Conservation (phyloP, 2,113 vertebrate species). For the Nothobranchius kuhntae region DNA sequence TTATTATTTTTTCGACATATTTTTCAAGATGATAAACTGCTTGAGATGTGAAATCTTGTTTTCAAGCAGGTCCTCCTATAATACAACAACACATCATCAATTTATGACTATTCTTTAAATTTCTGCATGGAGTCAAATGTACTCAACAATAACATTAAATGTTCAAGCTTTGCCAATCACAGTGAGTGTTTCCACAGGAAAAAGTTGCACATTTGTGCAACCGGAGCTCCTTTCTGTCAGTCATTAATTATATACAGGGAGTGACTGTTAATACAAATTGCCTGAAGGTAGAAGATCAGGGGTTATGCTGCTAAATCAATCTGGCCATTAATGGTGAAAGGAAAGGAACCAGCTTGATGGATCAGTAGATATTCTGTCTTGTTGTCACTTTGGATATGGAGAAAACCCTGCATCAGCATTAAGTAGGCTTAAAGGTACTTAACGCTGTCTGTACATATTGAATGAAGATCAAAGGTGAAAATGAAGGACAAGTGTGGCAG, state of each 20-base stretch:
- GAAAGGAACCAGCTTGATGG: slow-evolving; percentile 28
- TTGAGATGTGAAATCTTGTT: no score
- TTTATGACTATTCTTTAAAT: no score
- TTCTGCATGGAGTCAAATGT: no score
- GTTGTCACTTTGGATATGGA: slow-evolving; percentile 35
- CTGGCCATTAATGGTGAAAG: slow-evolving; percentile 40
- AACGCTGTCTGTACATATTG: slow-evolving; percentile 23
- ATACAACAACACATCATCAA: no score
- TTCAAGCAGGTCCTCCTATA: no score
- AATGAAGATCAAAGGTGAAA: slow-evolving; percentile 47
- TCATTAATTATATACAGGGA: neutral
- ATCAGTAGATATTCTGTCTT: slow-evolving; percentile 38
- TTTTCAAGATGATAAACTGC: no score
- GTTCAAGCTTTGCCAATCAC: no score
- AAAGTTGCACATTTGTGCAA: neutral
- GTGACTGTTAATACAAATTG: slow-evolving; percentile 29
- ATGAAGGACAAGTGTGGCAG: neutral
- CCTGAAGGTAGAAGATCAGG: slow-evolving; percentile 29
- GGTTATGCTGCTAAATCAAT: slow-evolving; percentile 35
- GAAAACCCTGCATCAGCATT: slow-evolving; percentile 41
- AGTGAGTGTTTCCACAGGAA: neutral
- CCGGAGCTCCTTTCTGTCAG: neutral
- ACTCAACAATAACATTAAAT: no score
- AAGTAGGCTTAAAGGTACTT: slow-evolving; percentile 35
- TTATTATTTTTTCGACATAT: no score